Conservation (phyloP, 2,797 vertebrate genomes). For the Anas bernieri region DNA sequence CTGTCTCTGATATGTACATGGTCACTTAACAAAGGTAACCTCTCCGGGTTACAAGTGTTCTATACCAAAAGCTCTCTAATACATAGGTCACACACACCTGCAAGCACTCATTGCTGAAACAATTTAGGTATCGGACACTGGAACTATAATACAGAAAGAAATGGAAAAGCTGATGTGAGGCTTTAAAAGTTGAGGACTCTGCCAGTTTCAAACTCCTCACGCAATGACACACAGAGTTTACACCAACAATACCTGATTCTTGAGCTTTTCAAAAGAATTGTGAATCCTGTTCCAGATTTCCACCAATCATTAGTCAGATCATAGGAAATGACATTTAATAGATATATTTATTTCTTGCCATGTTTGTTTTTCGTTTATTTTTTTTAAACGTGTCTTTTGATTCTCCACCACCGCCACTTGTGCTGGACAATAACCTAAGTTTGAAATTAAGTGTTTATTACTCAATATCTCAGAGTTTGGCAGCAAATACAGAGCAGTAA, state of each 20-base stretch:
- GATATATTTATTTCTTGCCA: background rate
- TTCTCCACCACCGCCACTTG: background rate
- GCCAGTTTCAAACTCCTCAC: background rate
- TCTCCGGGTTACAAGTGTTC: fast-evolving
- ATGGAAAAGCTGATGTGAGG: background rate
- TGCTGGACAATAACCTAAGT: background rate
- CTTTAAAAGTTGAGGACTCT: background rate
- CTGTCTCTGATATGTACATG: background rate
- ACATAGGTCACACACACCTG: background rate
- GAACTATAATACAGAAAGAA: background rate
- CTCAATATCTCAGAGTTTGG: background rate
- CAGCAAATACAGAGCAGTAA: background rate
- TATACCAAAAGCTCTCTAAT: fast-evolving
- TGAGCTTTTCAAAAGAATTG: background rate
- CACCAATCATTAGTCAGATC: background rate
- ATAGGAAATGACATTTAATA: background rate
- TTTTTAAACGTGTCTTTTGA: background rate
- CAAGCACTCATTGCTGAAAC: background rate
- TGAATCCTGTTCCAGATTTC: background rate
- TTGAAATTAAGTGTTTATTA: background rate
- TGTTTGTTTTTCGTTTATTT: background rate
- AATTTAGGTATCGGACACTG: background rate
- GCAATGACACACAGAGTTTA: background rate
- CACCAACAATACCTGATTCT: background rate
- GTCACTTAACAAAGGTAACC: background rate